phyloP scores from a whole-genome alignment of 2,113 vertebrate species.

The Bufo gargarizans region DNA sequence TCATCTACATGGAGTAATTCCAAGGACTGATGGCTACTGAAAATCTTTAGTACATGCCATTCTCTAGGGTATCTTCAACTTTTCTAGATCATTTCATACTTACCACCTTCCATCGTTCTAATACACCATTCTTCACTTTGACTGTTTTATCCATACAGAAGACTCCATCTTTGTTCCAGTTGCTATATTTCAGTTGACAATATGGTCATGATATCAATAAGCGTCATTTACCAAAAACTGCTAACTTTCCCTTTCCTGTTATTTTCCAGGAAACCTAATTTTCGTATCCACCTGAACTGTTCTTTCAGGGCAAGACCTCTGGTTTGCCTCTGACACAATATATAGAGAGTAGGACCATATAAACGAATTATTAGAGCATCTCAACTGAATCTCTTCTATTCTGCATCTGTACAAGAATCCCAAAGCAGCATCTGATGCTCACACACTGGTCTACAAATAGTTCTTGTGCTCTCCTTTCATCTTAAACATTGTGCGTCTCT shows the following conservation, averaged over 20 bases:
- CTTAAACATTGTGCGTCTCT: conserved; percentile 33
- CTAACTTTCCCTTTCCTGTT: not conserved
- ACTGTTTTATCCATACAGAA: not conserved
- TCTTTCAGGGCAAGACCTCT: not conserved
- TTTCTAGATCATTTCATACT: not conserved
- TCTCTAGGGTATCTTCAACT: not conserved
- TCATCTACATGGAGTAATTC: too few relatives aligned
- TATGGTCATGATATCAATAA: not conserved
- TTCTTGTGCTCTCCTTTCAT: conserved; percentile 37
- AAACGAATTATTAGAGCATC: not conserved
- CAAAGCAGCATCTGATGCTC: not conserved
- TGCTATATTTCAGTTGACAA: not conserved
- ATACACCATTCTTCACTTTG: not conserved
- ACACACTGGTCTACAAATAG: conserved; percentile 13
- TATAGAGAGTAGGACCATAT: not conserved
- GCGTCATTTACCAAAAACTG: not conserved
- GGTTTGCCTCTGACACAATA: not conserved
- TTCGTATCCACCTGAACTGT: not conserved
- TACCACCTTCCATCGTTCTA: too few relatives aligned
- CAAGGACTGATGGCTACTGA: too few relatives aligned
- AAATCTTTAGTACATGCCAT: too few relatives aligned
- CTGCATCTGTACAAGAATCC: not conserved
- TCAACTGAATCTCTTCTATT: conserved; percentile 9
- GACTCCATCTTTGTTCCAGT: too few relatives aligned
- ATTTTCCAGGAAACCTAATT: conserved; percentile 5